Conservation (phyloP, 2,113 vertebrate species). For the Leptobrachium leishanense region DNA sequence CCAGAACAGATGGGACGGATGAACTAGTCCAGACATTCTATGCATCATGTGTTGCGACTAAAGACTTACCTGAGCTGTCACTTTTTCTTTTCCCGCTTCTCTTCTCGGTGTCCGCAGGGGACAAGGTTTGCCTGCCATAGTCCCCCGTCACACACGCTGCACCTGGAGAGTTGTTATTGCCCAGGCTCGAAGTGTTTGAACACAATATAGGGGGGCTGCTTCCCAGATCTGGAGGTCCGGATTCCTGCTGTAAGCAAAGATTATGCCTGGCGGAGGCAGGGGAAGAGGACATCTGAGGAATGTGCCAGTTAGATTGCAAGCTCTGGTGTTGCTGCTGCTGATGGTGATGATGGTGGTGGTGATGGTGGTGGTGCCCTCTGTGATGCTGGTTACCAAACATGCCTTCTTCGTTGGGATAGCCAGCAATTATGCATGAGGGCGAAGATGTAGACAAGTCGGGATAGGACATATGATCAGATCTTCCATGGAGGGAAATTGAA, state of each 20-base stretch:
- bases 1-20: too few species aligned
- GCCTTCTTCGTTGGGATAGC: slow-evolving; percentile 88
- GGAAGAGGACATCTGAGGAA: slow-evolving; percentile 81
- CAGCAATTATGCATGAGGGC: slow-evolving; percentile 88
- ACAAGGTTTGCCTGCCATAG: slow-evolving; percentile 90
- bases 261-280: slow-evolving; percentile 74
- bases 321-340: slow-evolving; percentile 82
- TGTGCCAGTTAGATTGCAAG: slow-evolving; percentile 87
- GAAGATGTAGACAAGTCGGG: slow-evolving; percentile 85
- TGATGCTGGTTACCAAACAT: slow-evolving; percentile 88
- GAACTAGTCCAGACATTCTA: not conserved
- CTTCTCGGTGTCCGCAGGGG: slow-evolving; percentile 91
- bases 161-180: slow-evolving; percentile 80
- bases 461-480: slow-evolving; percentile 95
- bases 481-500: slow-evolving; percentile 87
- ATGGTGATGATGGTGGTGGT: slow-evolving; percentile 79
- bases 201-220: slow-evolving; percentile 84
- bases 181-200: slow-evolving; percentile 83
- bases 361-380: slow-evolving; percentile 73
- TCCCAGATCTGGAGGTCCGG: slow-evolving; percentile 80
- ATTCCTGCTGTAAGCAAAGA: slow-evolving; percentile 86
- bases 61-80: slow-evolving; percentile 90
- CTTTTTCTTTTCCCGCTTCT: slow-evolving; percentile 88
- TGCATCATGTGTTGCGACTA: not conserved
- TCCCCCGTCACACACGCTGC: slow-evolving; percentile 86